Percentiles rank a stretch among this genome's conserved stretches.
These are phyloP conservation scores for Cettia cetti DNA, from an alignment of 2,113 vertebrate species.

Conservation along the genomic window DNA sequence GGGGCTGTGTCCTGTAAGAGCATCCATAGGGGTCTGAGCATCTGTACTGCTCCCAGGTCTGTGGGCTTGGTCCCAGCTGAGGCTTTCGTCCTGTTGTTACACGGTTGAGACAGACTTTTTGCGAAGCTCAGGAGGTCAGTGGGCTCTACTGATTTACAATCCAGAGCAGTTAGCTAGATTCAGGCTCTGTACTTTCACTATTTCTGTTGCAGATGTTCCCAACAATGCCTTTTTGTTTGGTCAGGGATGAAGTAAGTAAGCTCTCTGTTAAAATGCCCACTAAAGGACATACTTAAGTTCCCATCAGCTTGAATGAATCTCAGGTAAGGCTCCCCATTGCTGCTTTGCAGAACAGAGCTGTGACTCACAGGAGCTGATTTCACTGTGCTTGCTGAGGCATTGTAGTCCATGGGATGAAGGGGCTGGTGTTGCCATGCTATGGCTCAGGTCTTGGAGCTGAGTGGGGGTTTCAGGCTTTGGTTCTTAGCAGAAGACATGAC, in stretches of 20 bases:
- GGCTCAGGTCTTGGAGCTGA: background rate
- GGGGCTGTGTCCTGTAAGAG: background rate
- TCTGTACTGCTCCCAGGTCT: background rate
- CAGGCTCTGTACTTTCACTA: background rate
- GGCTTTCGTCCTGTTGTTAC: background rate
- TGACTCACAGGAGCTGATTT: background rate
- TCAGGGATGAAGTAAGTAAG: background rate
- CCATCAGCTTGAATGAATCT: background rate
- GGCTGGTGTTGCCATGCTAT: fast-evolving
- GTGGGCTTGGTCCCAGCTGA: background rate
- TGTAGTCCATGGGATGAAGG: fast-evolving
- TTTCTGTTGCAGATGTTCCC: background rate
- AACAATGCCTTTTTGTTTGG: background rate
- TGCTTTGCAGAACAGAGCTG: background rate
- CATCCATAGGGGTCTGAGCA: fast-evolving
- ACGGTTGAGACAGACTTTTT: background rate
- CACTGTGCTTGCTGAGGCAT: background rate
- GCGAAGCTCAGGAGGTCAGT: background rate
- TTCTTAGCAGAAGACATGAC: background rate
- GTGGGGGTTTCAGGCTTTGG: background rate
- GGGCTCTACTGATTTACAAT: background rate
- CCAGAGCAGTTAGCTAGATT: background rate
- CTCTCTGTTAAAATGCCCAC: background rate
- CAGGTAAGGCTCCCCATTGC: background rate
- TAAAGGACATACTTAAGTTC: background rate